These are phyloP conservation scores for Hemicentrotus pulcherrimus DNA, from an alignment of 35 echinoderm and acorn worm species.

Conservation along the genomic window DNA sequence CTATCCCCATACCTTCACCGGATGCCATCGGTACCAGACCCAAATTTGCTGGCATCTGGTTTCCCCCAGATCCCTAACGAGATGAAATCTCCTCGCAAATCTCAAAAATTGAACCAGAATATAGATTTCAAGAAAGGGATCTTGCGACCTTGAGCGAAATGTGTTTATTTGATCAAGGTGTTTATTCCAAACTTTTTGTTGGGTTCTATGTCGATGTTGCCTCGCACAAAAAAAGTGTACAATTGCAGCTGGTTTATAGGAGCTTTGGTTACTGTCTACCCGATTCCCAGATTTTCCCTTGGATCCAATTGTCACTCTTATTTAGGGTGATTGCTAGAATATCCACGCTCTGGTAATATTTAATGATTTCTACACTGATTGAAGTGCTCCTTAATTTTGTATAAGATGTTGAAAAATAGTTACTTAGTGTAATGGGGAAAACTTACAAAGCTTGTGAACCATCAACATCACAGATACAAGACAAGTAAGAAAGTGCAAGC, in stretches of 20 bases:
- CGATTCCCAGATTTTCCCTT: neutral
- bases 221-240: neutral
- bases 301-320: neutral
- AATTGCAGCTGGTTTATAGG: neutral
- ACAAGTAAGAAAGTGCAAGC: neutral
- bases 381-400: constrained; percentile 12
- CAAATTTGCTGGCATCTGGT: constrained; percentile 37
- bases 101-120: constrained; percentile 40
- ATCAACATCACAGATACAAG: neutral
- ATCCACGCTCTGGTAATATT: neutral
- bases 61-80: neutral
- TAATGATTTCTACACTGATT: constrained; percentile 42
- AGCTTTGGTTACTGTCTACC: neutral
- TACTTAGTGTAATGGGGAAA: constrained; percentile 29
- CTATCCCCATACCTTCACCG: constrained; percentile 12
- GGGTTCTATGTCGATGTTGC: neutral
- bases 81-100: constrained; percentile 35
- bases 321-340: neutral
- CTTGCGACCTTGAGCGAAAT: constrained; percentile 9
- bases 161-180: constrained; percentile 43
- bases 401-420: constrained; percentile 36
- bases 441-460: neutral
- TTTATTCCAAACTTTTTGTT: constrained; percentile 26
- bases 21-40: neutral
- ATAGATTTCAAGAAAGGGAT: constrained; percentile 11